Percentiles rank a stretch among this genome's conserved stretches.
Evolutionary conservation across 2,888 invertebrate species (phyloP).

Genomic region (Scaptomyza tumidula): DNA sequence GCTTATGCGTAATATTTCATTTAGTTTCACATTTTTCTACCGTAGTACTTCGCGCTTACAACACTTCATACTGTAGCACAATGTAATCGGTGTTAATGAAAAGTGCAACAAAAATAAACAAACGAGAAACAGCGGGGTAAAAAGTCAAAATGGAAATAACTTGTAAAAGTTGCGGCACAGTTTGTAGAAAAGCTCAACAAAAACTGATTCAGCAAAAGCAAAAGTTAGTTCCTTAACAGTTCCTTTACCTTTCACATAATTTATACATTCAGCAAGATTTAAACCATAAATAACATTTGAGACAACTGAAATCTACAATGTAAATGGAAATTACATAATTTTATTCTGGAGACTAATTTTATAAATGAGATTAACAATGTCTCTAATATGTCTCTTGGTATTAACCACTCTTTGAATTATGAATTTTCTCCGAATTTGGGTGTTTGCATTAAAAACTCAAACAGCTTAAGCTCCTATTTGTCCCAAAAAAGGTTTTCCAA

Average conservation of each 20-base stretch:
- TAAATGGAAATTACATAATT: too few species aligned
- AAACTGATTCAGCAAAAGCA: constrained; percentile 3
- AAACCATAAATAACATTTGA: background rate
- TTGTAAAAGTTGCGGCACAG: constrained; percentile 21
- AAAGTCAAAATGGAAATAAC: constrained; percentile 9
- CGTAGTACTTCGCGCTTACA: constrained; percentile 20
- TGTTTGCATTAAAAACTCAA: background rate
- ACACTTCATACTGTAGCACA: constrained; percentile 44
- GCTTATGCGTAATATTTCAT: constrained; percentile 72
- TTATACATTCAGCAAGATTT: background rate
- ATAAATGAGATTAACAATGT: background rate
- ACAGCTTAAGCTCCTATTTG: too few species aligned
- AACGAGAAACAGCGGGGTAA: constrained; percentile 9
- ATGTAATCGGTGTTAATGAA: constrained; percentile 72
- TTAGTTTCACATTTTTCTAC: constrained; percentile 64
- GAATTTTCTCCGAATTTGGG: background rate
- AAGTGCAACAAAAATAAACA: constrained; percentile 47
- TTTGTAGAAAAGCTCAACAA: constrained; percentile 3
- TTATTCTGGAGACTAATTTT: too few species aligned
- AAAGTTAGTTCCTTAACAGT: background rate
- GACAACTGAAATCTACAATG: too few species aligned
- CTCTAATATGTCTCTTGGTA: background rate
- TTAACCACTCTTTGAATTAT: background rate
- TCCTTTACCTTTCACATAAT: background rate
- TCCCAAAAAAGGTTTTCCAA: background rate